Evolutionary conservation across 2,888 invertebrate species (phyloP).

Genomic region (Chymomyza fuscimana): DNA sequence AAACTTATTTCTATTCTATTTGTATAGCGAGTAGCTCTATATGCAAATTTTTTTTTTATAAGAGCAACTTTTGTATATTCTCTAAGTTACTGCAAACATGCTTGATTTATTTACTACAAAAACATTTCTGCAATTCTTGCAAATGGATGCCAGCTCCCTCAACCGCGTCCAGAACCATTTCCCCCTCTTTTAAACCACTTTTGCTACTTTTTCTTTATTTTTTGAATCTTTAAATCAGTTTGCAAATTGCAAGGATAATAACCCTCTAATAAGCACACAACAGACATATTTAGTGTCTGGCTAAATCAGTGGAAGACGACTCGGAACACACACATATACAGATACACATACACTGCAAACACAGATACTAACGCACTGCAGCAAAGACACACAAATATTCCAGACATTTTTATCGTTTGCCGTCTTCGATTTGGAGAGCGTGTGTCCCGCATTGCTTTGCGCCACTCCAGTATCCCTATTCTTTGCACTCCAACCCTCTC

Average conservation of each 20-base stretch:
- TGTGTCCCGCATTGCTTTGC: conserved; percentile 19
- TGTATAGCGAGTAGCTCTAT: too few relatives aligned
- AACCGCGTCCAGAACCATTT: not conserved
- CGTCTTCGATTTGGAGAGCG: conserved; percentile 75
- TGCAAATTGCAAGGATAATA: conserved; percentile 74
- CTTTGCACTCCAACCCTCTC: not conserved
- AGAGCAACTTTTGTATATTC: too few relatives aligned
- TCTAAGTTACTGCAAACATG: too few relatives aligned
- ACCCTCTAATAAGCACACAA: conserved; percentile 63
- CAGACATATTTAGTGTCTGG: conserved; percentile 57
- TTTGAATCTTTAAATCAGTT: conserved; percentile 66
- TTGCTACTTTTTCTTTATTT: conserved; percentile 6
- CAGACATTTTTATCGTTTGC: conserved; percentile 79
- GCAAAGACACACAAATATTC: conserved; percentile 58
- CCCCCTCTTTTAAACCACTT: not conserved
- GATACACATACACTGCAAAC: conserved; percentile 22
- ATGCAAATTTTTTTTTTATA: too few relatives aligned
- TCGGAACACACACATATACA: conserved; percentile 41
- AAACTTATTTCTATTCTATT: too few relatives aligned
- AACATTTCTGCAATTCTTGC: too few relatives aligned
- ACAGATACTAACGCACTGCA: not conserved
- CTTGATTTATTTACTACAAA: too few relatives aligned
- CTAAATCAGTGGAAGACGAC: conserved; percentile 65
- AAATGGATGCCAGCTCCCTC: too few relatives aligned
- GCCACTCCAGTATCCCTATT: not conserved